These are phyloP conservation scores for Syrrhaptes paradoxus DNA, from an alignment of 2,113 vertebrate genomes.

Conservation along the genomic window DNA sequence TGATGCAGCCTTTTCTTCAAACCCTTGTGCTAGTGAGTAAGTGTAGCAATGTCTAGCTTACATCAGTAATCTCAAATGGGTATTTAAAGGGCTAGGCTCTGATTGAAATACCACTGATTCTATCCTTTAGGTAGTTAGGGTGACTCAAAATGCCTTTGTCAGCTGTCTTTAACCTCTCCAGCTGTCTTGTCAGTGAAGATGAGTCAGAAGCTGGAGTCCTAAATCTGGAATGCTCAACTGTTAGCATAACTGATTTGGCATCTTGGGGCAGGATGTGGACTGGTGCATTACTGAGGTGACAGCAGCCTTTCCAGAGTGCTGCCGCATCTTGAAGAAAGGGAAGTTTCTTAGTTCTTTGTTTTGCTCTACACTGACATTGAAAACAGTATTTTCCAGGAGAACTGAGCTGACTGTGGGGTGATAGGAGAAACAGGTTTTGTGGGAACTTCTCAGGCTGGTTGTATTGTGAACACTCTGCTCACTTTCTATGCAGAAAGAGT, in stretches of 20 bases:
- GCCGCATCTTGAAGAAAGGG: background rate
- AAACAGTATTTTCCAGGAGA: background rate
- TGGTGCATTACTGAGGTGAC: background rate
- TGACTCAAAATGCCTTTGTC: slow-evolving; percentile 13
- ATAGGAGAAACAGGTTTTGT: background rate
- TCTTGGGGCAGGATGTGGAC: background rate
- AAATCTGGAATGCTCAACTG: slow-evolving; percentile 46
- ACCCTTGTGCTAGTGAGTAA: background rate
- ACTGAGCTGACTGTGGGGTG: background rate
- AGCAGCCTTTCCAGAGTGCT: background rate
- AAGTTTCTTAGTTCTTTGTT: background rate
- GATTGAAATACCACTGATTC: background rate
- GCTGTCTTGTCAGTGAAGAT: slow-evolving; percentile 11
- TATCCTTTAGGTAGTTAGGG: background rate
- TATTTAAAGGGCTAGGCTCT: background rate
- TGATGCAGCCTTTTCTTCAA: background rate
- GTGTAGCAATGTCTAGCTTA: background rate
- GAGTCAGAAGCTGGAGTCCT: slow-evolving; percentile 33
- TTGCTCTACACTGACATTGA: background rate
- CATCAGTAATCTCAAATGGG: background rate
- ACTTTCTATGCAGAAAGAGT: background rate
- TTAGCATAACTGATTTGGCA: background rate
- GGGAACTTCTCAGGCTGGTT: background rate
- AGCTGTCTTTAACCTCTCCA: background rate
- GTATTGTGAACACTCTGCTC: background rate